A percentile compares a stretch with the other conserved stretches of the same genome.
phyloP scores from a whole-genome alignment of 2,113 vertebrate species.

The Erythrolamprus reginae region DNA sequence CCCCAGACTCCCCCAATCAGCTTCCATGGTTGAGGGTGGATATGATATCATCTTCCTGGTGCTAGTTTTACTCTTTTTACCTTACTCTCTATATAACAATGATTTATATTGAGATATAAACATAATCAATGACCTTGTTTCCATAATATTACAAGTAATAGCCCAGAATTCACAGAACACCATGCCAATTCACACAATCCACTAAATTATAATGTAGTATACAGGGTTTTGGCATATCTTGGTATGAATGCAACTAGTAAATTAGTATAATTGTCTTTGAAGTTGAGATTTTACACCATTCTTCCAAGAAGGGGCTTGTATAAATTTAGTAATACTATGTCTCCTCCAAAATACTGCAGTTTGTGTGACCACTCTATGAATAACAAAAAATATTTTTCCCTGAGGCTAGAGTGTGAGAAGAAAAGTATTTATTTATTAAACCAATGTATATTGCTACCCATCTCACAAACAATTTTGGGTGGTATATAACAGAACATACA shows the following conservation, averaged over 20 bases:
- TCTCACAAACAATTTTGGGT: too few species aligned
- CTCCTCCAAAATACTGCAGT: background rate
- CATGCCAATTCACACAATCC: background rate
- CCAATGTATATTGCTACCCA: too few species aligned
- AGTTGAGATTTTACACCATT: background rate
- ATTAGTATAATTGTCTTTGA: background rate
- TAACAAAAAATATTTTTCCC: background rate
- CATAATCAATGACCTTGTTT: background rate
- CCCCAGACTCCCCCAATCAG: background rate
- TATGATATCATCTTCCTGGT: background rate
- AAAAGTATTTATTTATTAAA: background rate
- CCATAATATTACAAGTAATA: background rate
- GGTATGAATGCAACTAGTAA: background rate
- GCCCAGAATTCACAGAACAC: background rate
- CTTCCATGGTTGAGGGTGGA: background rate
- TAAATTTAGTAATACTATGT: background rate
- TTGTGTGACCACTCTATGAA: background rate
- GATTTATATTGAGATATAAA: background rate
- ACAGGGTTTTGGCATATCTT: background rate
- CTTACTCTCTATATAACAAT: background rate
- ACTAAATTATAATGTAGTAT: background rate
- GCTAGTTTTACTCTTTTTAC: background rate
- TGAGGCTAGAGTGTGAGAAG: background rate
- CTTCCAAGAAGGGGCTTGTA: background rate
- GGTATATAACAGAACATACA: too few species aligned